A percentile compares a stretch with the other conserved stretches of the same genome.
phyloP scores from a whole-genome alignment of 2,113 vertebrate genomes.

The Etheostoma cragini region DNA sequence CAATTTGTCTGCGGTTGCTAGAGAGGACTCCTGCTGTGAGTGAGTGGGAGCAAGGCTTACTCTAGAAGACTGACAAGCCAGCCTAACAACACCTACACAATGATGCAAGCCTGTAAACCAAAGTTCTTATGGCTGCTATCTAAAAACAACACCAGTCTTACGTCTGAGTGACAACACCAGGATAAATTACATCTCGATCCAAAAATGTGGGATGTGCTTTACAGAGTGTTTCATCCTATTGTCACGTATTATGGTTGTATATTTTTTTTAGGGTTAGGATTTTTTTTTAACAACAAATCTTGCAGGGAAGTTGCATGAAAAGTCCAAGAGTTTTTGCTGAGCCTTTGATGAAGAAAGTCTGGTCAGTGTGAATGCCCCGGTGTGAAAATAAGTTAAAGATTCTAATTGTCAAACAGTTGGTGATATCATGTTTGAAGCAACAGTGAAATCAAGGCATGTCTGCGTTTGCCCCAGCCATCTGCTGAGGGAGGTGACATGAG shows the following conservation, averaged over 20 bases:
- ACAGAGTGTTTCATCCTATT: constrained; percentile 40
- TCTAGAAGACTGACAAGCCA: constrained; percentile 60
- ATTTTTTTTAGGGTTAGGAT: constrained; percentile 11
- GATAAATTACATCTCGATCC: constrained; percentile 29
- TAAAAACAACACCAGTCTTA: constrained; percentile 31
- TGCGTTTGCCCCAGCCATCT: constrained; percentile 70
- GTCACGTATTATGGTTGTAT: constrained; percentile 13
- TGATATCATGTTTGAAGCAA: constrained; percentile 67
- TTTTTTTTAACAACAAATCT: background rate
- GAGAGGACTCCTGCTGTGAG: constrained; percentile 59
- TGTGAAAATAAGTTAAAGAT: constrained; percentile 71
- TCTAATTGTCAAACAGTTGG: constrained; percentile 54
- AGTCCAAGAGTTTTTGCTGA: constrained; percentile 13
- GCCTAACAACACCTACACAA: constrained; percentile 58
- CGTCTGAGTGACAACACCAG: constrained; percentile 34
- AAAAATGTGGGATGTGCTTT: constrained; percentile 12
- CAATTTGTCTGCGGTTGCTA: constrained; percentile 48
- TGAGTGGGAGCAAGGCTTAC: constrained; percentile 47
- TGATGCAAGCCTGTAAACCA: constrained; percentile 57
- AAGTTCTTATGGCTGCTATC: constrained; percentile 41
- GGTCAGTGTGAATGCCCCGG: constrained; percentile 8
- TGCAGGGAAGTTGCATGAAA: constrained; percentile 30
- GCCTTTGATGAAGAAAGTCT: constrained; percentile 45
- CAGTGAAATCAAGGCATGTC: constrained; percentile 64
- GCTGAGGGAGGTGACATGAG: constrained; percentile 67